These are phyloP conservation scores for Silvanus unidentatus DNA, from an alignment of 2,888 invertebrate genomes.

Conservation along the genomic window DNA sequence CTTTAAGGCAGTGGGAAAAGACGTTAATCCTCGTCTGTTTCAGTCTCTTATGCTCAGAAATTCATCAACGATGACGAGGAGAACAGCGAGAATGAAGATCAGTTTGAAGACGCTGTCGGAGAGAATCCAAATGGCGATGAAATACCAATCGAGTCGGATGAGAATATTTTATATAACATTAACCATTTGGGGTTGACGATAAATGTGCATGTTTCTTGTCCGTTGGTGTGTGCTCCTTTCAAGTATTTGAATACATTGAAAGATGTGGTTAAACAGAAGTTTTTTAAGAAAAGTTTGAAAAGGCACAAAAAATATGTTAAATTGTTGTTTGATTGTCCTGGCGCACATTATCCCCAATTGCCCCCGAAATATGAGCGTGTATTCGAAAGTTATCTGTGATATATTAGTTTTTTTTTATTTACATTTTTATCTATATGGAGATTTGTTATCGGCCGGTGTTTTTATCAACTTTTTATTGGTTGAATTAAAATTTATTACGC, in stretches of 20 bases:
- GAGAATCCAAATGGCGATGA: constrained; percentile 19
- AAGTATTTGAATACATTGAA: constrained; percentile 17
- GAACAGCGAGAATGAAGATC: constrained; percentile 24
- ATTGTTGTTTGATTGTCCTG: constrained; percentile 32
- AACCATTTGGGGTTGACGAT: constrained; percentile 32
- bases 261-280: too few species aligned
- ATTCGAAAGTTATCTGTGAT: constrained; percentile 11
- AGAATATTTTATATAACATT: constrained; percentile 17
- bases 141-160: constrained; percentile 11
- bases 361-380: constrained; percentile 30
- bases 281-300: too few species aligned
- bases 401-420: constrained; percentile 10
- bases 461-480: too few species aligned
- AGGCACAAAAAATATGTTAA: constrained; percentile 13
- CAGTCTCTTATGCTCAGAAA: constrained; percentile 35
- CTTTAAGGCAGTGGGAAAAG: neutral
- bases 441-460: too few species aligned
- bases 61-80: constrained; percentile 29
- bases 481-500: too few species aligned
- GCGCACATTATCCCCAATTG: constrained; percentile 33
- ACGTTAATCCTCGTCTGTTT: too few species aligned
- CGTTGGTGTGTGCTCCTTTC: constrained; percentile 31
- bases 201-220: constrained; percentile 32
- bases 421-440: constrained; percentile 9
- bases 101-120: too few species aligned